Conservation (phyloP, 2,113 vertebrate genomes). For the Rhinichthys klamathensis region DNA sequence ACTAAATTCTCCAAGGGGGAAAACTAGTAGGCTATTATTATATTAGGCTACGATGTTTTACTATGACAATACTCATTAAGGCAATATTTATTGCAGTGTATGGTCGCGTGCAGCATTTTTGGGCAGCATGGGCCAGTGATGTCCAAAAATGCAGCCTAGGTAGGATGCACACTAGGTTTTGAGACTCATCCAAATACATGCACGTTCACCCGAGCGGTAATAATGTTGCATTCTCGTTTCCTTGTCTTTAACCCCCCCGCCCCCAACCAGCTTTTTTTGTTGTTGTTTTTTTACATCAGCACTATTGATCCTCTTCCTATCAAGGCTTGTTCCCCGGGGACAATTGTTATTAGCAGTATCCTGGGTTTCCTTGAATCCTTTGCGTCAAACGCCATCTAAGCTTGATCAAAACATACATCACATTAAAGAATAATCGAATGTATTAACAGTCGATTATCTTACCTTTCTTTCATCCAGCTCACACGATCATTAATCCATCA, state of each 20-base stretch:
- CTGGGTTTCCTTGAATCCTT: background rate
- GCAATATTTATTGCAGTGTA: background rate
- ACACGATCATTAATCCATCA: constrained; percentile 63
- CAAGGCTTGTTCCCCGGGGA: background rate
- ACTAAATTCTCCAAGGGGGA: background rate
- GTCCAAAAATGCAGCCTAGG: constrained; percentile 2
- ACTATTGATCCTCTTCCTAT: constrained; percentile 4
- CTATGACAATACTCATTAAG: no score
- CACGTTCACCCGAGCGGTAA: constrained; percentile 16
- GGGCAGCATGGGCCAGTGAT: background rate
- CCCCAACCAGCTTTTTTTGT: no score
- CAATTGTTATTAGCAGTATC: constrained; percentile 4
- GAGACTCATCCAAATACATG: constrained; percentile 36
- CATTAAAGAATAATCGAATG: background rate
- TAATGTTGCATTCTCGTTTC: constrained; percentile 13
- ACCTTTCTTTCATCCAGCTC: constrained; percentile 56
- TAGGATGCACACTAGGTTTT: background rate
- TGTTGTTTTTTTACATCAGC: background rate
- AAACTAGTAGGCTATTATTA: background rate
- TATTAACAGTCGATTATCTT: constrained; percentile 25
- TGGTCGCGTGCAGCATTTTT: background rate
- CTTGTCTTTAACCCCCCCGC: background rate
- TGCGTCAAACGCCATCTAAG: constrained; percentile 15
- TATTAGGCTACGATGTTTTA: background rate
- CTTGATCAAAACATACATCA: constrained; percentile 16